Conservation (phyloP, 1,140 invertebrate species). For the Pantala flavescens region DNA sequence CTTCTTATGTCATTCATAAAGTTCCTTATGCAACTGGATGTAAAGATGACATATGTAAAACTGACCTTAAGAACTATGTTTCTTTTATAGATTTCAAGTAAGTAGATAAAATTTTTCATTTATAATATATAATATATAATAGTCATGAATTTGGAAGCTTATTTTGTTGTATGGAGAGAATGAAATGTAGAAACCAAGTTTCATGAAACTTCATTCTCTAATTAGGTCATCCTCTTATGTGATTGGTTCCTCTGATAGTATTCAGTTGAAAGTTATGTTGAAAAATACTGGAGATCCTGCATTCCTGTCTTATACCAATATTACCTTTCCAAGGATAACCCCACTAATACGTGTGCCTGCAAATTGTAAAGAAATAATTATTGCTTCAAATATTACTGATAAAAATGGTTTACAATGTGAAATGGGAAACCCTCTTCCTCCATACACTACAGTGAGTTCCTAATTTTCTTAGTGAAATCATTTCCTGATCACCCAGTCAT, state of each 20-base stretch:
- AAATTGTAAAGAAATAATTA: slow-evolving; percentile 12
- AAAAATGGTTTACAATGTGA: not conserved
- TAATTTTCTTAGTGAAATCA: not conserved
- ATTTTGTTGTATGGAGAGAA: too few species aligned
- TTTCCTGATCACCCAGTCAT: not conserved
- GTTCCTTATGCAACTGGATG: slow-evolving; percentile 20
- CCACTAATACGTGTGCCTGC: slow-evolving; percentile 19
- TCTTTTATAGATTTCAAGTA: slow-evolving; percentile 22
- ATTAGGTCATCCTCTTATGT: not conserved
- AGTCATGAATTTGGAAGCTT: too few species aligned
- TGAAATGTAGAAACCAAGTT: too few species aligned
- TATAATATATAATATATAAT: too few species aligned
- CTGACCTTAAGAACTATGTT: slow-evolving; percentile 19
- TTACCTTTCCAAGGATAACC: slow-evolving; percentile 19
- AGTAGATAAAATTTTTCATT: not conserved
- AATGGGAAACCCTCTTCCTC: slow-evolving; percentile 15
- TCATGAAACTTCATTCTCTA: too few species aligned
- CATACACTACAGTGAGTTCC: slow-evolving; percentile 12
- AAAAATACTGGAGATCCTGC: slow-evolving; percentile 24
- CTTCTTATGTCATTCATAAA: slow-evolving; percentile 9
- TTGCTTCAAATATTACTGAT: not conserved
- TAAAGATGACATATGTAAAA: slow-evolving; percentile 21
- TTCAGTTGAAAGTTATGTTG: slow-evolving; percentile 20
- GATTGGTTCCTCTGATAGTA: slow-evolving; percentile 21
- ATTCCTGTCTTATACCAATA: slow-evolving; percentile 20